Evolutionary conservation across 1,140 invertebrate species (phyloP).

Genomic region (Diuraphis noxia): DNA sequence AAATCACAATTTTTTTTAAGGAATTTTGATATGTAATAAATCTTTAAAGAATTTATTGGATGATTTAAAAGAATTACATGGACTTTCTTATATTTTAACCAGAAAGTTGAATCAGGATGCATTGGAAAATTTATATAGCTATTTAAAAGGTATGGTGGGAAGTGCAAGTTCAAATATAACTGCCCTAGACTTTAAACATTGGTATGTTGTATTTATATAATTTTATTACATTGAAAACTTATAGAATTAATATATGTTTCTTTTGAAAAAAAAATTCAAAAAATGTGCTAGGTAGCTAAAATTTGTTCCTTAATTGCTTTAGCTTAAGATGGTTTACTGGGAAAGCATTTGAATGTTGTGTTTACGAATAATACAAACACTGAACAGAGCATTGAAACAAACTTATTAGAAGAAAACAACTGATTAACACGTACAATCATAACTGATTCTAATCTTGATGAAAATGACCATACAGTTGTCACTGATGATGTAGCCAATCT

Average conservation of each 20-base stretch:
- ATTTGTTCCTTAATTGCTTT: neutral
- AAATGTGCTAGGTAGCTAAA: too few relatives aligned
- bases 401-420: neutral
- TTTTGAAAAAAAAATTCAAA: too few relatives aligned
- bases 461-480: neutral
- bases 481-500: neutral
- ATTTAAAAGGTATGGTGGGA: neutral
- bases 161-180: slow-evolving; percentile 1
- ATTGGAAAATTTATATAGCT: neutral
- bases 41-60: neutral
- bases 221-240: neutral
- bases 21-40: too few relatives aligned
- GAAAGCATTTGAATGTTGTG: neutral
- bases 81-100: neutral
- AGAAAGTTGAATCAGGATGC: too few relatives aligned
- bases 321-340: neutral
- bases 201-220: neutral
- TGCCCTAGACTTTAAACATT: neutral
- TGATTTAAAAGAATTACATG: neutral
- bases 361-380: neutral
- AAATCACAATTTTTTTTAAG: too few relatives aligned
- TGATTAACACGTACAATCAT: neutral
- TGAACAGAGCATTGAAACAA: neutral
- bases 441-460: neutral
- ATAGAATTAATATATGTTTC: neutral